These are phyloP conservation scores for Drosophila tropicalis DNA, from an alignment of 1,140 invertebrate genomes.

Conservation along the genomic window DNA sequence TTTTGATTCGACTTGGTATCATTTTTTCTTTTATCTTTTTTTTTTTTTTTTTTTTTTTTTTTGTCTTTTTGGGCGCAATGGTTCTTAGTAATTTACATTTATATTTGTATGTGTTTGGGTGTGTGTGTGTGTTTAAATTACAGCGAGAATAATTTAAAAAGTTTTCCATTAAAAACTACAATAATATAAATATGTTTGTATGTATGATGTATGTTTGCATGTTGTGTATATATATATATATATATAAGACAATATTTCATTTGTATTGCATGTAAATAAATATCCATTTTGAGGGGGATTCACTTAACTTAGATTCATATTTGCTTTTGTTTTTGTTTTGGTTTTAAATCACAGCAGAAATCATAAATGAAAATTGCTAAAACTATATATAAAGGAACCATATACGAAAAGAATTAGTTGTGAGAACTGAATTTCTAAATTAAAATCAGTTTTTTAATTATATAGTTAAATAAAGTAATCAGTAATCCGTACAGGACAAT, in stretches of 20 bases:
- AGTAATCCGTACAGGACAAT: conserved; percentile 2
- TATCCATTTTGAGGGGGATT: conserved; percentile 62
- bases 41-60: conserved; percentile 40
- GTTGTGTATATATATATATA: conserved; percentile 16
- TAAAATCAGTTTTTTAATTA: conserved; percentile 40
- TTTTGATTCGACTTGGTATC: conserved; percentile 52
- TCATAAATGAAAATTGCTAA: conserved; percentile 63
- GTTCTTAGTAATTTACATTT: conserved; percentile 45
- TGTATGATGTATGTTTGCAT: conserved; percentile 39
- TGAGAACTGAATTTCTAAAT: conserved; percentile 48
- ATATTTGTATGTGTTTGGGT: conserved; percentile 31
- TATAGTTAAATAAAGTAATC: conserved; percentile 33
- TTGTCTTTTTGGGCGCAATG: conserved; percentile 75
- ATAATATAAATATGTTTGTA: conserved; percentile 70
- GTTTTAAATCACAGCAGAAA: conserved; percentile 75
- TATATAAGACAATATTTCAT: conserved; percentile 66
- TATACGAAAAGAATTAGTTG: conserved; percentile 51
- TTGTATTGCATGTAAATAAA: conserved; percentile 75
- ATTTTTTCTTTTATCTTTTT: conserved; percentile 20
- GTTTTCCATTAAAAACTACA: conserved; percentile 68
- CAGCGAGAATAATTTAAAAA: conserved; percentile 75
- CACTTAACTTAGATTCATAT: conserved; percentile 61
- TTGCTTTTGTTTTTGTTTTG: background rate
- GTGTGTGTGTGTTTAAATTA: conserved; percentile 61
- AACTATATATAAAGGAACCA: conserved; percentile 47